phyloP scores from a whole-genome alignment of 2,113 vertebrate genomes.

The Panurus biarmicus region DNA sequence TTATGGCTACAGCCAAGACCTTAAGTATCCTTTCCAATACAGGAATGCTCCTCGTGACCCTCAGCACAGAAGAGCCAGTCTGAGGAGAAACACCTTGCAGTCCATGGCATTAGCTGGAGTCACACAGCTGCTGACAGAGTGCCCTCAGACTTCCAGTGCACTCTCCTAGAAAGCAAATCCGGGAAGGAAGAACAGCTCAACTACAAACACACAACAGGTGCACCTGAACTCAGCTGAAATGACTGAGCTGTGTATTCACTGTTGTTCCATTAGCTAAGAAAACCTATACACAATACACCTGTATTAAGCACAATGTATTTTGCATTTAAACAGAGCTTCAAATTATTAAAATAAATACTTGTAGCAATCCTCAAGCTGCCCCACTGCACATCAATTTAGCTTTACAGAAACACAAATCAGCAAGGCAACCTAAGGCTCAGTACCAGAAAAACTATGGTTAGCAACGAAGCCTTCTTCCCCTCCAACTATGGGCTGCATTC shows the following conservation, averaged over 20 bases:
- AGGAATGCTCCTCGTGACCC: neutral
- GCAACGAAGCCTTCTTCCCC: neutral
- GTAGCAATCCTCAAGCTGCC: neutral
- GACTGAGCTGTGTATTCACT: neutral
- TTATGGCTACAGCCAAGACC: neutral
- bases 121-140: neutral
- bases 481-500: accelerated
- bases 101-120: neutral
- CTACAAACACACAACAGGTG: neutral
- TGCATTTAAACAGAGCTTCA: neutral
- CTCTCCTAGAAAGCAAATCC: neutral
- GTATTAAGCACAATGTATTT: neutral
- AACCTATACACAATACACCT: neutral
- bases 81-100: neutral
- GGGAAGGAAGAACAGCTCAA: neutral
- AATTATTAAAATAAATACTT: neutral
- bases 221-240: neutral
- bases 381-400: neutral
- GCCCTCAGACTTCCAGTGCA: no score
- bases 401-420: neutral
- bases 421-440: neutral
- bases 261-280: neutral
- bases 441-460: neutral
- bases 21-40: neutral
- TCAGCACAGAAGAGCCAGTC: neutral